Evolutionary conservation across 2,888 invertebrate species (phyloP).

Genomic region (Neoaliturus tenellus): DNA sequence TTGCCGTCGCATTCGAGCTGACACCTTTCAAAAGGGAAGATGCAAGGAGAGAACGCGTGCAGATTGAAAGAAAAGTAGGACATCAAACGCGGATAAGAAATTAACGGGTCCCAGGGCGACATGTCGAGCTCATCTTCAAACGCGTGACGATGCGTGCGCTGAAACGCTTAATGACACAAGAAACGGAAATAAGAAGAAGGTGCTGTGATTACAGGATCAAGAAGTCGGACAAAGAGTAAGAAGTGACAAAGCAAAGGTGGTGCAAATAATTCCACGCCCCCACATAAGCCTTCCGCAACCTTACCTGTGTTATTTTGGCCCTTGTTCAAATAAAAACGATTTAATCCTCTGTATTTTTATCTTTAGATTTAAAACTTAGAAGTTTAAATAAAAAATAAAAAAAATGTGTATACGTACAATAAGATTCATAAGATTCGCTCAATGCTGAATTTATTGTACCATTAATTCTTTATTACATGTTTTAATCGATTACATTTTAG

Average conservation of each 20-base stretch:
- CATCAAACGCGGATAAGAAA: slow-evolving; percentile 9
- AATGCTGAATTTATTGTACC: too few relatives aligned
- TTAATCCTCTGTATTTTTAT: too few relatives aligned
- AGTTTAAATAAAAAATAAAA: too few relatives aligned
- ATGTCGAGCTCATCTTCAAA: slow-evolving; percentile 6
- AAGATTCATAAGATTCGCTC: too few relatives aligned
- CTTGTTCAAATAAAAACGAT: too few relatives aligned
- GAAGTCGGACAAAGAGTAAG: neutral
- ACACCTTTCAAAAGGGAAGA: neutral
- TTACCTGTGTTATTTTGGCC: too few relatives aligned
- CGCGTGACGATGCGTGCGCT: neutral
- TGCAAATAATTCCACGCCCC: neutral
- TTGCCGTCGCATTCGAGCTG: neutral
- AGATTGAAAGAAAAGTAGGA: neutral
- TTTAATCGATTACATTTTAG: too few relatives aligned
- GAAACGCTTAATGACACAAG: slow-evolving; percentile 29
- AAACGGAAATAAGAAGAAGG: neutral
- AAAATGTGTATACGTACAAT: too few relatives aligned
- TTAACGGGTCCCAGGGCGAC: neutral
- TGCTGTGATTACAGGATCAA: neutral
- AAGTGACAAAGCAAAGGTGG: neutral
- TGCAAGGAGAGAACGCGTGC: neutral
- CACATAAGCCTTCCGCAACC: too few relatives aligned
- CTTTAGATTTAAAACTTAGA: too few relatives aligned
- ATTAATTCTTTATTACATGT: too few relatives aligned